A percentile compares a stretch with the other conserved stretches of the same genome.
These are phyloP conservation scores for Percopsis omiscomaycus DNA, from an alignment of 2,797 vertebrate genomes.

Conservation along the genomic window DNA sequence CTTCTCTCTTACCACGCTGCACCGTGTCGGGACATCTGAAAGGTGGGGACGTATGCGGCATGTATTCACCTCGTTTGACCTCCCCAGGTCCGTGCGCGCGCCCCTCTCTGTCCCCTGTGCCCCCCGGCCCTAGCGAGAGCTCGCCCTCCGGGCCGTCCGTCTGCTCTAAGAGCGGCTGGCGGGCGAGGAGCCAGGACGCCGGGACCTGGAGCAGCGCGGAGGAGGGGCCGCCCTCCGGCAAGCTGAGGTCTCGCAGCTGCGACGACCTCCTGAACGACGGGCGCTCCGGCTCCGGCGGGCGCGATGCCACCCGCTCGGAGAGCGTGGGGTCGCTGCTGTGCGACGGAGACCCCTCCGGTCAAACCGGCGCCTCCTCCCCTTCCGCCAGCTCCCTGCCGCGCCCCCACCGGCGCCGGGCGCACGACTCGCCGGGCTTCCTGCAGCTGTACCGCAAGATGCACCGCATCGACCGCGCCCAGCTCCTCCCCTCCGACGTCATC, in stretches of 20 bases:
- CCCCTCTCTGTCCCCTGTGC: constrained; percentile 70
- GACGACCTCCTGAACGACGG: constrained; percentile 89
- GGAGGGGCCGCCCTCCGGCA: constrained; percentile 73
- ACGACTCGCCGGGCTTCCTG: constrained; percentile 90
- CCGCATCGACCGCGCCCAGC: constrained; percentile 91
- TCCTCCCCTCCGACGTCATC: constrained; percentile 91
- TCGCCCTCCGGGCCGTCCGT: constrained; percentile 84
- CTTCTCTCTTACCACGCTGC: constrained; percentile 90
- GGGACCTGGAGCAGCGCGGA: constrained; percentile 91
- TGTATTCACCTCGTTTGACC: constrained; percentile 86
- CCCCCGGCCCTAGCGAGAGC: constrained; percentile 70
- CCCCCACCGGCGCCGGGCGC: constrained; percentile 74
- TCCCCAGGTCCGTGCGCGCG: constrained; percentile 81
- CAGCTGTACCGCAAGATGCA: constrained; percentile 98
- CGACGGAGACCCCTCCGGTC: constrained; percentile 74
- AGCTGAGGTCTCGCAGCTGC: constrained; percentile 93
- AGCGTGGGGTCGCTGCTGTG: constrained; percentile 89
- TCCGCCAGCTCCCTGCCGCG: constrained; percentile 62
- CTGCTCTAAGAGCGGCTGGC: constrained; percentile 88
- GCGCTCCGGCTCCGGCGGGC: constrained; percentile 45
- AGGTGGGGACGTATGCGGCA: constrained; percentile 94
- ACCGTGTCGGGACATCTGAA: constrained; percentile 81
- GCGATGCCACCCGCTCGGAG: constrained; percentile 82
- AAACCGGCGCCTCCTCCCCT: constrained; percentile 29
- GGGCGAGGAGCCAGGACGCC: constrained; percentile 80